phyloP scores from a whole-genome alignment of 2,113 vertebrate genomes.

The Cyanoderma ruficeps region DNA sequence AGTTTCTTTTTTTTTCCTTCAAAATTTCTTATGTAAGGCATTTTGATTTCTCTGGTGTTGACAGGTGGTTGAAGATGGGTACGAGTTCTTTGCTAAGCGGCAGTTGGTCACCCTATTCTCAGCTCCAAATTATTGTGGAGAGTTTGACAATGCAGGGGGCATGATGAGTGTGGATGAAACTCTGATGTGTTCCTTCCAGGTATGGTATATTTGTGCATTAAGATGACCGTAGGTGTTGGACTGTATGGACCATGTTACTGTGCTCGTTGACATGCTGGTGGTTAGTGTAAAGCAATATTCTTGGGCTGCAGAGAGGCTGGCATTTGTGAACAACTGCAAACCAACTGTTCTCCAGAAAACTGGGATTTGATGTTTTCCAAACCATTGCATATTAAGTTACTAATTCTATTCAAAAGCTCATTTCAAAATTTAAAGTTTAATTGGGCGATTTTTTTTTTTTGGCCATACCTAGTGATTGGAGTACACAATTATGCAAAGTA shows the following conservation, averaged over 20 bases:
- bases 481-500: neutral
- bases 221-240: neutral
- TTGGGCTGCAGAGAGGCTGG: neutral
- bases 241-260: neutral
- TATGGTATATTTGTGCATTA: conserved; percentile 47
- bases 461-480: neutral
- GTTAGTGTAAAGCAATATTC: neutral
- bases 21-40: neutral
- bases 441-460: neutral
- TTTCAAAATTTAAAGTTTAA: neutral
- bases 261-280: neutral
- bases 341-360: neutral
- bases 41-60: conserved; percentile 28
- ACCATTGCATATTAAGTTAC: neutral
- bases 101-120: conserved; percentile 94
- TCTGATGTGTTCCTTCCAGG: conserved; percentile 97
- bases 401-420: neutral
- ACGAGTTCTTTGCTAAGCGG: conserved; percentile 95
- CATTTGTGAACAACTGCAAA: neutral
- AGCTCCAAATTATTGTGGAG: conserved; percentile 94
- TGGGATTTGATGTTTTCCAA: neutral
- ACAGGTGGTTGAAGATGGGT: conserved; percentile 94
- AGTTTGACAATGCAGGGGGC: conserved; percentile 94
- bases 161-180: conserved; percentile 98
- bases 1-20: neutral